Conservation (phyloP, 1,140 invertebrate genomes). For the Cotesia chilonis region DNA sequence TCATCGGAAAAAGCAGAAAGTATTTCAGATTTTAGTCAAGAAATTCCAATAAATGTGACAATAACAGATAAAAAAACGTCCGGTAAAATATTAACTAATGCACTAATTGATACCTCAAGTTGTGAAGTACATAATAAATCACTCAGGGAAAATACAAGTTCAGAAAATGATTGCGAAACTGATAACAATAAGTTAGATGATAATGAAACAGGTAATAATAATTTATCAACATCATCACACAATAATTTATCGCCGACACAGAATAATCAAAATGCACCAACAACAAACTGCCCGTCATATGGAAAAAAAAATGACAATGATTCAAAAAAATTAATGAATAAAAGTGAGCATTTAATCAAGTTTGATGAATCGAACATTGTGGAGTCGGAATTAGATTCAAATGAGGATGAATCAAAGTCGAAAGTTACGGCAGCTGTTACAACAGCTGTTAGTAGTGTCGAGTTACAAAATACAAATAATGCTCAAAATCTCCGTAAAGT, state of each 20-base stretch:
- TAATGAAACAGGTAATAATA: constrained; percentile 48
- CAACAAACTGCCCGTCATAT: constrained; percentile 29
- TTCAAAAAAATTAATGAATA: constrained; percentile 46
- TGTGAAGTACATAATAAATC: constrained; percentile 46
- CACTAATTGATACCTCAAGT: constrained; percentile 44
- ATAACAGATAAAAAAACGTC: constrained; percentile 57
- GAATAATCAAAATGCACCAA: constrained; percentile 40
- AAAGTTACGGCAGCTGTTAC: constrained; percentile 41
- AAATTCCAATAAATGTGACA: constrained; percentile 60
- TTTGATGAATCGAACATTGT: constrained; percentile 52
- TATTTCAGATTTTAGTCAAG: constrained; percentile 47
- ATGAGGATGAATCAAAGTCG: constrained; percentile 50
- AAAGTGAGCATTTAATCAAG: constrained; percentile 55
- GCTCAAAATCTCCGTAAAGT: constrained; percentile 55
- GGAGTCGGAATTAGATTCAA: constrained; percentile 52
- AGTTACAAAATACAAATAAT: constrained; percentile 56
- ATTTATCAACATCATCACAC: constrained; percentile 28
- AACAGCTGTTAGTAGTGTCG: constrained; percentile 45
- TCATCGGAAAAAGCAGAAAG: constrained; percentile 52
- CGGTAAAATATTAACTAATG: constrained; percentile 38
- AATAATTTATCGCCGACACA: constrained; percentile 37
- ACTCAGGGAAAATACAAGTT: constrained; percentile 48
- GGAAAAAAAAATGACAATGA: constrained; percentile 49
- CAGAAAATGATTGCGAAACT: constrained; percentile 30
- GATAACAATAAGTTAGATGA: constrained; percentile 40